Evolutionary conservation across 2,888 invertebrate genomes (phyloP).

Genomic region (Cephalotes varians): DNA sequence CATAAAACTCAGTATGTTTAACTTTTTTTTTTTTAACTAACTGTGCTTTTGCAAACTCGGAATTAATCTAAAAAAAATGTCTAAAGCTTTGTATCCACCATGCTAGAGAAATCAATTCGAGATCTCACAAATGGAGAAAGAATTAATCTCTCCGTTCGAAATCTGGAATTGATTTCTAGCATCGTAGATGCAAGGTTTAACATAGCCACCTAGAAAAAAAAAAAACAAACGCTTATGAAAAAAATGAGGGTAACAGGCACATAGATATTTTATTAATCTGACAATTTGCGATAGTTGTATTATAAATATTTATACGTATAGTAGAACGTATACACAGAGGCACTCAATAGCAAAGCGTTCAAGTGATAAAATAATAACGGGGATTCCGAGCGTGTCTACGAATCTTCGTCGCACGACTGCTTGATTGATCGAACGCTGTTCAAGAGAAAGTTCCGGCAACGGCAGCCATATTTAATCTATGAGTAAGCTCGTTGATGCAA

Average conservation of each 20-base stretch:
- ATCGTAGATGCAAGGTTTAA: neutral
- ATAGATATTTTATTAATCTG: slow-evolving; percentile 74
- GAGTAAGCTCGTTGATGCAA: slow-evolving; percentile 24
- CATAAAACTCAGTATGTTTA: neutral
- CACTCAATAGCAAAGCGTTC: slow-evolving; percentile 85
- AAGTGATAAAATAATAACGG: slow-evolving; percentile 84
- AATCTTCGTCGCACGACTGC: slow-evolving; percentile 76
- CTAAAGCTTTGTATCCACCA: no score
- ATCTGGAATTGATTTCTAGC: no score
- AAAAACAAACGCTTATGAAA: slow-evolving; percentile 50
- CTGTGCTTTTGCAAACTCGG: neutral
- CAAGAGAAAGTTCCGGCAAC: slow-evolving; percentile 44
- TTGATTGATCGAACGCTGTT: slow-evolving; percentile 63
- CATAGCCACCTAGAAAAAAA: slow-evolving; percentile 18
- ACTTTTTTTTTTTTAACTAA: neutral
- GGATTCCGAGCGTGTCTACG: slow-evolving; percentile 76
- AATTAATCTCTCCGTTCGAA: no score
- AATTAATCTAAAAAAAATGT: neutral
- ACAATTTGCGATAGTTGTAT: slow-evolving; percentile 67
- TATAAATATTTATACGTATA: slow-evolving; percentile 60
- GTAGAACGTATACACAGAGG: slow-evolving; percentile 66
- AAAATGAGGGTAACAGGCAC: slow-evolving; percentile 53
- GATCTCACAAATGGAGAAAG: no score
- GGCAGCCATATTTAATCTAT: slow-evolving; percentile 3
- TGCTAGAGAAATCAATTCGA: no score